Percentiles rank a stretch among this genome's conserved stretches.
Evolutionary conservation across 2,888 invertebrate genomes (phyloP).

Genomic region (Oscheius sp.): DNA sequence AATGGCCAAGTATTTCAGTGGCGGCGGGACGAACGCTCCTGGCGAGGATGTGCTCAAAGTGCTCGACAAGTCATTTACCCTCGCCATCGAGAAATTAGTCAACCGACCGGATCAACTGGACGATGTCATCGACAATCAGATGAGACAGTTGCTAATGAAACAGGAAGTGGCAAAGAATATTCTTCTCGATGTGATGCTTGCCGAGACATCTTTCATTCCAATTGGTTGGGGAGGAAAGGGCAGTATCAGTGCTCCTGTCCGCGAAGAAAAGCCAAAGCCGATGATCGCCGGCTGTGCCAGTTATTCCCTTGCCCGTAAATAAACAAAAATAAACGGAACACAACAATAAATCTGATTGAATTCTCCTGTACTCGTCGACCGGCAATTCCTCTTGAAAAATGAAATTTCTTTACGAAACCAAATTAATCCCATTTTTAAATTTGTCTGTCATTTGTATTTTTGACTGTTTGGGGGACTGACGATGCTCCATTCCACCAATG

Average conservation of each 20-base stretch:
- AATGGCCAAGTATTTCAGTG: background rate
- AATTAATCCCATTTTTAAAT: background rate
- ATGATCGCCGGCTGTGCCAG: too few species aligned
- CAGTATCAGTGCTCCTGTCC: background rate
- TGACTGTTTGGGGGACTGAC: background rate
- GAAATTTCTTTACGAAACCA: too few species aligned
- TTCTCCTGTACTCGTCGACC: too few species aligned
- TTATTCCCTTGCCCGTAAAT: too few species aligned
- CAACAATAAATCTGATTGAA: too few species aligned
- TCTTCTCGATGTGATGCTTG: background rate
- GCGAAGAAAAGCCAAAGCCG: too few species aligned
- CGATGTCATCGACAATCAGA: background rate
- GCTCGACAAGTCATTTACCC: background rate
- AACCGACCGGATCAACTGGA: constrained; percentile 1
- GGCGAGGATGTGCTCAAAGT: background rate
- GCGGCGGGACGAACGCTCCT: background rate
- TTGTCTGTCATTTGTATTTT: background rate
- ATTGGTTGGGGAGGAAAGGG: background rate
- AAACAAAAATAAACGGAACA: too few species aligned
- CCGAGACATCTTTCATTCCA: background rate
- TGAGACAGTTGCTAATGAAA: constrained; percentile 1
- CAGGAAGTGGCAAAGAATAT: background rate
- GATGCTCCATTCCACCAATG: background rate
- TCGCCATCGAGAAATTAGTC: constrained; percentile 1
- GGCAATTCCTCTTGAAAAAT: too few species aligned